Evolutionary conservation across 1,140 invertebrate species (phyloP).

Genomic region (Rhysida immarginata): DNA sequence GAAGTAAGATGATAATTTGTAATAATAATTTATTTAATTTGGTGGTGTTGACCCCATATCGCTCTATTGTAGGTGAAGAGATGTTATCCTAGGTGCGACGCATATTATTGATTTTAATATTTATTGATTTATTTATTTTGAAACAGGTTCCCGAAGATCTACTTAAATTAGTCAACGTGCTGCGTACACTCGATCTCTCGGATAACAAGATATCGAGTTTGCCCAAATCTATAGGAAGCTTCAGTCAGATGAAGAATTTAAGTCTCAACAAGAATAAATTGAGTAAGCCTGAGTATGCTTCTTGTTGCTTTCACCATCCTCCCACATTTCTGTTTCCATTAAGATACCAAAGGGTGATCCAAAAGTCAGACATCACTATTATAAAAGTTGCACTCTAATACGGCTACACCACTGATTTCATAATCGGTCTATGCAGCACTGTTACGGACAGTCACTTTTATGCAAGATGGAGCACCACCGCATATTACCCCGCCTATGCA

Average conservation of each 20-base stretch:
- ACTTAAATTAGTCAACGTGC: constrained; percentile 36
- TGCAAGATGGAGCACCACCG: too few species aligned
- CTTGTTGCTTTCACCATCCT: too few species aligned
- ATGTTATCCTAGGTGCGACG: too few species aligned
- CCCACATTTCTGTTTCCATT: too few species aligned
- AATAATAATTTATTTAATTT: not conserved
- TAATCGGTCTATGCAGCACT: too few species aligned
- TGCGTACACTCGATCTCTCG: constrained; percentile 79
- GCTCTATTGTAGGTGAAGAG: too few species aligned
- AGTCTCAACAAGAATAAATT: constrained; percentile 44
- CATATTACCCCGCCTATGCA: too few species aligned
- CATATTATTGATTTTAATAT: not conserved
- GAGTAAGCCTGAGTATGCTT: constrained; percentile 22
- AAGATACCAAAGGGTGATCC: too few species aligned
- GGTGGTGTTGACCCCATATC: not conserved
- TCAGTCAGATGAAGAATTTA: constrained; percentile 65
- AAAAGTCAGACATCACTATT: too few species aligned
- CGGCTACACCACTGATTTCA: too few species aligned
- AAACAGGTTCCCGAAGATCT: constrained; percentile 32
- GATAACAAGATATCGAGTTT: constrained; percentile 68
- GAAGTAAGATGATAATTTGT: constrained; percentile 29
- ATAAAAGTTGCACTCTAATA: too few species aligned
- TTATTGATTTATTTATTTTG: not conserved
- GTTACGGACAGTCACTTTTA: too few species aligned
- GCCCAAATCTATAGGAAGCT: constrained; percentile 59